Base-by-base conservation (phyloP, 1,140 invertebrate genomes). In the Hycleus phaleratus region DNA sequence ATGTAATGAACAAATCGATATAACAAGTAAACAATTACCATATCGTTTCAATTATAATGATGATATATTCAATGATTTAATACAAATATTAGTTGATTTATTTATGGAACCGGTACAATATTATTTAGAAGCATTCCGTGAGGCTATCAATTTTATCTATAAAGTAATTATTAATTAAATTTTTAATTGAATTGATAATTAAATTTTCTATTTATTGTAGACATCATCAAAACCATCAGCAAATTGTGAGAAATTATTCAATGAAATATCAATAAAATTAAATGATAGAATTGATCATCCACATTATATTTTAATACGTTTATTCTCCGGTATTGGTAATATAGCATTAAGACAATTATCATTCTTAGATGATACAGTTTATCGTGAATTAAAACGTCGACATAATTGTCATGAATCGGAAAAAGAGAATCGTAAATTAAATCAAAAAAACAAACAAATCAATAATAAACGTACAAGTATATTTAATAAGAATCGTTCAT, bases 321-420 rank as follows among this genome's bases (percentile, higher is more conserved):
- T 11, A 42, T 42, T 10, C 10, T 4, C 9, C 67, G 45, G 10
- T 72, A 7, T 47, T 66, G 25, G 70, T 6, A 60, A 63, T 46
- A 46, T 71, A 4, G 68, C 70, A 3, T 7, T 72, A 9, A 65
- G 62, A 39, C 49, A 63, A 25, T 55, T 72, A 40, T 52, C 60
- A 39, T 70, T 61, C 57, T 46, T 73, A 43, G 71, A 73, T 49
- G 65, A 67, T n/a, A 63, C 60, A 1, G 61, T 72, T 12, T 72
- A 72, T 47, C 68, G 62, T 24, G 71, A 73, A 58, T 42, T 72
- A 53, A 73, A 72, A 53, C 49, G 71, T 32, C 54, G 69, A 7
- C 58, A 67, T 42, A 59, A 64, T 53, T 58, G 66, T 3, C 59
- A 52, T 32, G 11, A 42, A 42, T 11, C 9, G 3, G 9, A 42